A percentile compares a stretch with the other conserved stretches of the same genome.
These are phyloP conservation scores for Catocala sponsa DNA, from an alignment of 2,888 invertebrate species.

Conservation along the genomic window DNA sequence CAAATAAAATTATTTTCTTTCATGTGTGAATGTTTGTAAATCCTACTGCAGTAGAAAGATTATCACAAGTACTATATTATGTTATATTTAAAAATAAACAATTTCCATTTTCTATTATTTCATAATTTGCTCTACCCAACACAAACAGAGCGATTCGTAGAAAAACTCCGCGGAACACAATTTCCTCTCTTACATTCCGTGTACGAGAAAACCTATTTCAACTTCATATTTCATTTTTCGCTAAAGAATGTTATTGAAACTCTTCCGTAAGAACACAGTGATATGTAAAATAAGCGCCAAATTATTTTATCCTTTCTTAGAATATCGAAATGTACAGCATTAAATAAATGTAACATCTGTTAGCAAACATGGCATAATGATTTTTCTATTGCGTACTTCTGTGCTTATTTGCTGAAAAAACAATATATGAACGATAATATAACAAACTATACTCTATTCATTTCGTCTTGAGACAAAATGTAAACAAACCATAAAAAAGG, in stretches of 20 bases:
- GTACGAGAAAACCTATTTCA: slow-evolving; percentile 1
- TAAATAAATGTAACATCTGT: slow-evolving; percentile 2
- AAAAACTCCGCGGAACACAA: neutral
- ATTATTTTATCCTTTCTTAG: neutral
- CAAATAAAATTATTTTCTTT: no score
- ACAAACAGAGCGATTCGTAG: neutral
- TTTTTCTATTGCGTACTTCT: slow-evolving; percentile 3
- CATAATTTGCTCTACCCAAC: no score
- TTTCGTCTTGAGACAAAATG: no score
- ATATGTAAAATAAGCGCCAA: neutral
- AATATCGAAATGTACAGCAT: neutral
- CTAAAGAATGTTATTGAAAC: slow-evolving; percentile 13
- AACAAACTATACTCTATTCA: slow-evolving; percentile 36
- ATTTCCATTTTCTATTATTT: no score
- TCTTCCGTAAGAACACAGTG: neutral
- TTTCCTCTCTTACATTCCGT: neutral
- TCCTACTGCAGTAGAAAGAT: no score
- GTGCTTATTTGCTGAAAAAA: neutral
- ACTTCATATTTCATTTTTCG: slow-evolving; percentile 3
- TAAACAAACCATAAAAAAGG: no score
- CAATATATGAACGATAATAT: slow-evolving; percentile 21
- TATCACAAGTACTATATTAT: no score
- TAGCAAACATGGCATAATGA: neutral
- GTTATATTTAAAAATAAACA: no score
- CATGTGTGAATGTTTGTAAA: no score